Percentiles rank a stretch among this genome's conserved stretches.
phyloP scores from a whole-genome alignment of 2,797 vertebrate genomes.

The Mycteria americana region DNA sequence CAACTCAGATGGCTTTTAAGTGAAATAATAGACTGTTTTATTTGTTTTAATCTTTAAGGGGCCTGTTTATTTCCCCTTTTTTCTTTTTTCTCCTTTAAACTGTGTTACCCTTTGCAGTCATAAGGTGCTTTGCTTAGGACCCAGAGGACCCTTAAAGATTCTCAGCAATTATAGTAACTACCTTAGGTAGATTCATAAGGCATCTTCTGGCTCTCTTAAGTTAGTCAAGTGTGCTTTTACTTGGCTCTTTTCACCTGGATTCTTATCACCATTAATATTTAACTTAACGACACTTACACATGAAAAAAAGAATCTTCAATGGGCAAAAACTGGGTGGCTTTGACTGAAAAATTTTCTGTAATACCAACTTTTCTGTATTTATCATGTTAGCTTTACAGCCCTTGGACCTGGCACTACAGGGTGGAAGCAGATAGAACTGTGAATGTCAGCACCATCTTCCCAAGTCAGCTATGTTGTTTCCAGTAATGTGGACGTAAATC shows the following conservation, averaged over 20 bases:
- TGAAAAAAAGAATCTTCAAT: not conserved
- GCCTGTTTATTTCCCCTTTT: not conserved
- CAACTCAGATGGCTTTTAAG: not conserved
- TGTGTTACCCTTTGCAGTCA: not conserved
- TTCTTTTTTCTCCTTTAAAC: not conserved
- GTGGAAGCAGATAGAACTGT: not conserved
- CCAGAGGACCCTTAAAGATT: not conserved
- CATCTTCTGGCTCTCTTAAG: not conserved
- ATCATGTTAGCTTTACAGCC: not conserved
- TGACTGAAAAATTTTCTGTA: not conserved
- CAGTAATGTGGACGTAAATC: not conserved
- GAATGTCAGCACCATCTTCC: not conserved
- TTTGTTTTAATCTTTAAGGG: not conserved
- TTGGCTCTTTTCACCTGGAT: not conserved
- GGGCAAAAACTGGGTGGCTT: not conserved
- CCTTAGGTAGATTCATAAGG: not conserved
- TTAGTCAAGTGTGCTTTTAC: not conserved
- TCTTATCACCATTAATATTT: not conserved
- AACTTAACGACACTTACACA: not conserved
- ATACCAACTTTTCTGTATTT: not conserved
- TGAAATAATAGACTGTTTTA: not conserved
- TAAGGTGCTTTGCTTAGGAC: not conserved
- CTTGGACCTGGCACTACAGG: not conserved
- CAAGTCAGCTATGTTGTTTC: not conserved
- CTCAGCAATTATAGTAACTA: not conserved